Evolutionary conservation across 2,797 vertebrate genomes (phyloP).

Genomic region (Hozukius guyotensis): DNA sequence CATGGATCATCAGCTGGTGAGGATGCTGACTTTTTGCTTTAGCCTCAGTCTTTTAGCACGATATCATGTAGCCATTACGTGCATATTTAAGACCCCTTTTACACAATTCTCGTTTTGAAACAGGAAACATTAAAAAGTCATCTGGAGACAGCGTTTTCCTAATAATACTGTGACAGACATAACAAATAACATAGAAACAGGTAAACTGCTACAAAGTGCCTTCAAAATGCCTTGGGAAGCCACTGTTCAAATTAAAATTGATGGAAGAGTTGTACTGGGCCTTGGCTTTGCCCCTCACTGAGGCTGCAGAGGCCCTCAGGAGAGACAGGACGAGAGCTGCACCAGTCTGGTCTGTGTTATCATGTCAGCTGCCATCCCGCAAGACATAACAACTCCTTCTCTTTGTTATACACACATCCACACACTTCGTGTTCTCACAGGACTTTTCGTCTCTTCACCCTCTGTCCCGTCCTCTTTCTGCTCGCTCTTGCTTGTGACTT

Average conservation of each 20-base stretch:
- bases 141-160: not conserved
- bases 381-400: conserved; percentile 63
- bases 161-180: not conserved
- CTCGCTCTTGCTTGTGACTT: not conserved
- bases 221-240: not conserved
- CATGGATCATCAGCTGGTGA: not conserved
- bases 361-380: conserved; percentile 69
- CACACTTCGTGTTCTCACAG: conserved; percentile 16
- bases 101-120: not conserved
- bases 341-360: conserved; percentile 74
- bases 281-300: conserved; percentile 20
- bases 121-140: not conserved
- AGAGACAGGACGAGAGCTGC: conserved; percentile 38
- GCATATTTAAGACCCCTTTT: not conserved
- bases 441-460: conserved; percentile 21
- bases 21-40: not conserved
- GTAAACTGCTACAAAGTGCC: not conserved
- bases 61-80: not conserved
- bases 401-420: conserved; percentile 35
- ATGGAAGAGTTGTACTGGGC: not conserved
- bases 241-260: not conserved
- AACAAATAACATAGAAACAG: not conserved
- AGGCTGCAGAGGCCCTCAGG: conserved; percentile 51
- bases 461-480: not conserved
- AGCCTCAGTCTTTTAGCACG: not conserved